Base-by-base conservation (phyloP, 37 sponge, comb jelly and placozoan species). In the Spongia lamella region DNA sequence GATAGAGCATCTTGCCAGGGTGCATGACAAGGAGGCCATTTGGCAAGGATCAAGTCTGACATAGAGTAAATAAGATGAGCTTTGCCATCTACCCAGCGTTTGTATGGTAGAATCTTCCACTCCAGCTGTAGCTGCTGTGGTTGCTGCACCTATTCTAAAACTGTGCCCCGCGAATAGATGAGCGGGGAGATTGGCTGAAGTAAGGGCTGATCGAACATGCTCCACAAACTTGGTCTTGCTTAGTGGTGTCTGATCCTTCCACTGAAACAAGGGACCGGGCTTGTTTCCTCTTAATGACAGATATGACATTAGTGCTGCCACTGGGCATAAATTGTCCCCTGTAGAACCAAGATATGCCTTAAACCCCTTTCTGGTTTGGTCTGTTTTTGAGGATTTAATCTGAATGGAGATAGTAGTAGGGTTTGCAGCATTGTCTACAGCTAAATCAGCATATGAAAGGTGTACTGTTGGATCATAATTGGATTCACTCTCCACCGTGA, bases 121-220 rank as follows among this genome's bases (percentile, higher is more conserved):
- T n/a, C 71, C 71, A 2, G 53, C 71, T 16, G 27, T 19, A 1
- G 71, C 71, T 52, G 71, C 71, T 1, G 53, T 50, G 30, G 71
- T 70, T 16, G 71, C 71, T 7, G 71, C 52, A 22, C 56, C 32
- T 0, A 70, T 70, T 1, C 71, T 17, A 20, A 70, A 70, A 31
- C 71, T 70, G 11, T 70, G 53, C 11, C 52, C 50, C 17, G 71
- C 56, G n/a, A 50, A 70, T n/a, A 52, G 55, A 2, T 17, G 17
- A 24, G 47, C 51, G 27, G 50, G 25, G 21, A 53, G 53, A 3
- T 53, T 33, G n/a, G 53, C 71, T 29, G 11, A 17, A 7, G 50
- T 13, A 7, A 69, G 26, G 0, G 49, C 26, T 29, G 0, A 2
- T 27, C 34, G 50, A 1, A 70, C 19, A 22, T 14, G 17, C 0